Conservation (phyloP, 2,113 vertebrate genomes). For the Triplophysa tibetana region DNA sequence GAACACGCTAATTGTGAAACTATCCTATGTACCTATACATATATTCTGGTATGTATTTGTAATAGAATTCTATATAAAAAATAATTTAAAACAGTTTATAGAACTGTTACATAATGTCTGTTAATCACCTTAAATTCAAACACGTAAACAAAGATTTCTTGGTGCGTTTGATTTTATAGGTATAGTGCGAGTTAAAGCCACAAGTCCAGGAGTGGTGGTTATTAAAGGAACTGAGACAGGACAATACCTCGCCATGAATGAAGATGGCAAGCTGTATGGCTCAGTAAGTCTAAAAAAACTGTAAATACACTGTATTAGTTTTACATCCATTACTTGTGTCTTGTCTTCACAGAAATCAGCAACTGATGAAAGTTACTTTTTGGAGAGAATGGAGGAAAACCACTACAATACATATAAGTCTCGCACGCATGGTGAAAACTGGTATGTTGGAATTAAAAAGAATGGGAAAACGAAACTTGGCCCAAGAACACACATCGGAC, state of each 20-base stretch:
- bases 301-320: not conserved
- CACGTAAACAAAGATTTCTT: too few relatives aligned
- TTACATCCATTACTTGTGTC: constrained; percentile 1
- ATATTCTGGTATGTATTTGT: too few relatives aligned
- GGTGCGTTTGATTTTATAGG: constrained; percentile 49
- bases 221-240: constrained; percentile 71
- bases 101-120: too few relatives aligned
- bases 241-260: constrained; percentile 87
- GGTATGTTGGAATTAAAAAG: constrained; percentile 94
- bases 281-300: constrained; percentile 78
- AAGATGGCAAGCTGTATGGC: constrained; percentile 81
- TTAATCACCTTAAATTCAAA: too few relatives aligned
- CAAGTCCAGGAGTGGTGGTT: constrained; percentile 67
- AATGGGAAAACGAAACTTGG: constrained; percentile 86
- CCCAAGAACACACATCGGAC: constrained; percentile 85
- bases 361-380: constrained; percentile 87
- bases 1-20: too few relatives aligned
- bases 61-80: too few relatives aligned
- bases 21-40: too few relatives aligned
- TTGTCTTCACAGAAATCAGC: constrained; percentile 73
- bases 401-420: constrained; percentile 90
- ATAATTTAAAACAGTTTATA: too few relatives aligned
- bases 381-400: constrained; percentile 90
- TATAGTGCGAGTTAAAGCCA: constrained; percentile 66
- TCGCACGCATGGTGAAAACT: constrained; percentile 80